phyloP scores from a whole-genome alignment of 1,140 invertebrate species.

The Macrostomum lignano region DNA sequence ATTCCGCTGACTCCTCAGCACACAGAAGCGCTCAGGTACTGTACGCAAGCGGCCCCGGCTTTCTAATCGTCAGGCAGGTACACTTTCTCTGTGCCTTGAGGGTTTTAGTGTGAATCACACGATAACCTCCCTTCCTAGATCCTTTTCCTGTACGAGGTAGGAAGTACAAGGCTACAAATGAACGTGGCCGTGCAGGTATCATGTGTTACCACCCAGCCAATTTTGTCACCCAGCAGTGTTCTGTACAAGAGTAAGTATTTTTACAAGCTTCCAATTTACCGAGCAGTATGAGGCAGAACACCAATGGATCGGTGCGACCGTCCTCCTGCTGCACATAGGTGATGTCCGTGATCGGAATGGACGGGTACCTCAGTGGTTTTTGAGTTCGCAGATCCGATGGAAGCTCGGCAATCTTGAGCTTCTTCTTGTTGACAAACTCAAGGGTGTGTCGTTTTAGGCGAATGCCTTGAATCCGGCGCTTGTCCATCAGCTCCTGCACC shows the following conservation, averaged over 20 bases:
- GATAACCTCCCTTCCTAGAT: too few species aligned
- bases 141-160: too few species aligned
- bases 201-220: too few species aligned
- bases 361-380: slow-evolving; percentile 16
- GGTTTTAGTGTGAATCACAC: too few species aligned
- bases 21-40: too few species aligned
- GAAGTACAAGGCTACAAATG: too few species aligned
- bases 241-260: slow-evolving; percentile 45
- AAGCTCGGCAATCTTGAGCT: slow-evolving; percentile 62
- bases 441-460: slow-evolving; percentile 39
- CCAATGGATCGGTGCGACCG: slow-evolving; percentile 37
- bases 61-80: too few species aligned
- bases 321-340: slow-evolving; percentile 17
- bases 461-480: slow-evolving; percentile 41
- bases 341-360: slow-evolving; percentile 16
- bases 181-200: too few species aligned
- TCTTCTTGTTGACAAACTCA: slow-evolving; percentile 69
- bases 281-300: slow-evolving; percentile 79
- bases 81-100: too few species aligned
- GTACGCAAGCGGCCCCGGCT: too few species aligned
- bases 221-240: slow-evolving; percentile 33
- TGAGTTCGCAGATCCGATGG: slow-evolving; percentile 15
- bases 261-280: slow-evolving; percentile 62
- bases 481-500: slow-evolving; percentile 46
- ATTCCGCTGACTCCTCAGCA: too few species aligned